A percentile compares a stretch with the other conserved stretches of the same genome.
phyloP scores from a whole-genome alignment of 2,113 vertebrate species.

The Tragelaphus imberbis region DNA sequence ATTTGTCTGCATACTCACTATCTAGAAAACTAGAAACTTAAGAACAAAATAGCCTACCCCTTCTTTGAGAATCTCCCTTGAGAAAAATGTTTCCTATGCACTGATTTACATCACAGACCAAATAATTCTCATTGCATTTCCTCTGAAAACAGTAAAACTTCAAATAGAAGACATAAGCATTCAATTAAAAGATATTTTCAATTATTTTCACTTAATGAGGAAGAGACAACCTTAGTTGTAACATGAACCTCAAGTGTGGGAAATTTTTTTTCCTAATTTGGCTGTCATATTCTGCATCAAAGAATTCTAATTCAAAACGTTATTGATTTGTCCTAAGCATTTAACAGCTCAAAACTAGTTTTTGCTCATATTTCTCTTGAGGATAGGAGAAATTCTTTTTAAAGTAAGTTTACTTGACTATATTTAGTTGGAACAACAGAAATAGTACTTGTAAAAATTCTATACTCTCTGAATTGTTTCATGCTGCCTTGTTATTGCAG shows the following conservation, averaged over 20 bases:
- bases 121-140: background rate
- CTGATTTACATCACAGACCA: background rate
- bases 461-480: background rate
- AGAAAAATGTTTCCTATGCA: background rate
- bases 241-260: background rate
- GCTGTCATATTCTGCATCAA: background rate
- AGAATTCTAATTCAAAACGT: slow-evolving; percentile 24
- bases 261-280: slow-evolving; percentile 28
- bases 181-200: background rate
- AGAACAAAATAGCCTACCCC: background rate
- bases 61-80: background rate
- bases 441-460: background rate
- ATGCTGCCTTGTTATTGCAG: background rate
- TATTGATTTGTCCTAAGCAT: slow-evolving; percentile 18
- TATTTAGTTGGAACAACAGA: background rate
- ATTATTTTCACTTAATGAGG: slow-evolving; percentile 17
- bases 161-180: background rate
- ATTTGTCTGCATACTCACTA: background rate
- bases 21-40: slow-evolving; percentile 31
- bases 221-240: slow-evolving; percentile 16
- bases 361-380: background rate
- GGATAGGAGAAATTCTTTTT: background rate
- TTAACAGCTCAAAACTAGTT: background rate
- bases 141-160: background rate
- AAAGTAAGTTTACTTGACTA: background rate